Percentiles rank a stretch among this genome's conserved stretches.
Conservation (phyloP, 2,888 invertebrate genomes). For the Synanthedon vespiformis region DNA sequence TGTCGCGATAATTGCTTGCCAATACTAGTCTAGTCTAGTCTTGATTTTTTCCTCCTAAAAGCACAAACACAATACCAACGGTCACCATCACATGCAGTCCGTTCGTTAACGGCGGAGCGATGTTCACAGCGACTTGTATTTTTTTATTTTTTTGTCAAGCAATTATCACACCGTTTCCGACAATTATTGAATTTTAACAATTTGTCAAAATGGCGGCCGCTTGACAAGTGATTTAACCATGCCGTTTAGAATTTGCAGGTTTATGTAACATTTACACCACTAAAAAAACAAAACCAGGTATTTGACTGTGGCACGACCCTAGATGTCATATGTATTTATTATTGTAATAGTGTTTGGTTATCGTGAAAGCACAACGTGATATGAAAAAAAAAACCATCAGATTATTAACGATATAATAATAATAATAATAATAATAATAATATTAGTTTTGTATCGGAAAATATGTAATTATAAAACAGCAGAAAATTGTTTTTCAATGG, state of each 20-base stretch:
- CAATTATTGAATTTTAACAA: neutral
- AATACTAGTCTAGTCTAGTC: neutral
- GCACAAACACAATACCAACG: too few relatives aligned
- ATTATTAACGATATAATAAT: too few relatives aligned
- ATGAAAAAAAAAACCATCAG: too few relatives aligned
- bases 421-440: too few relatives aligned
- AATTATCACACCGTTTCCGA: neutral
- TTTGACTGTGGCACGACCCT: slow-evolving; percentile 27
- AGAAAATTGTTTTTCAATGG: too few relatives aligned
- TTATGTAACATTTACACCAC: slow-evolving; percentile 19
- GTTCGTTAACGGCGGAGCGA: too few relatives aligned
- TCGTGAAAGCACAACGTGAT: too few relatives aligned
- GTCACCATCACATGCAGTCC: too few relatives aligned
- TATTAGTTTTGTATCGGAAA: too few relatives aligned
- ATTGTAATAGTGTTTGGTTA: too few relatives aligned
- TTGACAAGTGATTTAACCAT: slow-evolving; percentile 1
- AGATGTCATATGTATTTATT: slow-evolving; percentile 3
- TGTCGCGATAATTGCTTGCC: slow-evolving; percentile 5
- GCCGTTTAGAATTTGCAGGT: slow-evolving; percentile 23
- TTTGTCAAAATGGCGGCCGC: neutral
- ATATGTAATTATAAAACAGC: too few relatives aligned
- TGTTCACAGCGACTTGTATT: neutral
- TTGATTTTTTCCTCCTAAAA: too few relatives aligned
- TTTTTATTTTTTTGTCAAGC: neutral
- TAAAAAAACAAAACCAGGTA: slow-evolving; percentile 29